Conservation (phyloP, 2,113 vertebrate genomes). For the Chamaea fasciata region DNA sequence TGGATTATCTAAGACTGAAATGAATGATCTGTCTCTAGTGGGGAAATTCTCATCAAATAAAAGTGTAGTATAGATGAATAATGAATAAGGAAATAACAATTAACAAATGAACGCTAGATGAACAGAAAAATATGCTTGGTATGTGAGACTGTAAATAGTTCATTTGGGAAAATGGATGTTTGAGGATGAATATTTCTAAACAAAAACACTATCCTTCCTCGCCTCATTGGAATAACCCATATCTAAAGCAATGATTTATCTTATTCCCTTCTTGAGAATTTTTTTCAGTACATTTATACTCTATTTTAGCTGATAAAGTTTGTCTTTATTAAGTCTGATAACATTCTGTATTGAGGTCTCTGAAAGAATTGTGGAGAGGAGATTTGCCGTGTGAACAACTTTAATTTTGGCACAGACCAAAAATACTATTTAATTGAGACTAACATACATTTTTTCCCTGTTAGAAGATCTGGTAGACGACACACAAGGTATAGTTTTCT, state of each 20-base stretch:
- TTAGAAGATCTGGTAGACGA: neutral
- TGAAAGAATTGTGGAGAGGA: neutral
- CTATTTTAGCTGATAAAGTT: neutral
- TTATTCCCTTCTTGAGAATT: neutral
- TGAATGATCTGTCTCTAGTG: neutral
- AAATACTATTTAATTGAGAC: neutral
- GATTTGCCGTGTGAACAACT: neutral
- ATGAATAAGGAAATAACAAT: neutral
- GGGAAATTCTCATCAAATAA: neutral
- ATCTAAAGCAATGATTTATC: neutral
- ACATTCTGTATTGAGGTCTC: neutral
- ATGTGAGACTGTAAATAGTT: neutral
- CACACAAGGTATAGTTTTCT: neutral
- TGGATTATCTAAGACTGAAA: constrained; percentile 1
- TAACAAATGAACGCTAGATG: neutral
- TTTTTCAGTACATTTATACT: neutral
- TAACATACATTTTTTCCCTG: neutral
- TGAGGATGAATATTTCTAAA: neutral
- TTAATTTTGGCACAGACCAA: neutral
- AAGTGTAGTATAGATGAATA: neutral
- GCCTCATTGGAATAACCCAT: neutral
- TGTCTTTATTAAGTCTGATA: neutral
- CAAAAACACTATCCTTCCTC: neutral
- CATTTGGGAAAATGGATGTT: neutral
- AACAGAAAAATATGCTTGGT: neutral